phyloP scores from a whole-genome alignment of 2,888 invertebrate genomes.

The Tiliacea citrago region DNA sequence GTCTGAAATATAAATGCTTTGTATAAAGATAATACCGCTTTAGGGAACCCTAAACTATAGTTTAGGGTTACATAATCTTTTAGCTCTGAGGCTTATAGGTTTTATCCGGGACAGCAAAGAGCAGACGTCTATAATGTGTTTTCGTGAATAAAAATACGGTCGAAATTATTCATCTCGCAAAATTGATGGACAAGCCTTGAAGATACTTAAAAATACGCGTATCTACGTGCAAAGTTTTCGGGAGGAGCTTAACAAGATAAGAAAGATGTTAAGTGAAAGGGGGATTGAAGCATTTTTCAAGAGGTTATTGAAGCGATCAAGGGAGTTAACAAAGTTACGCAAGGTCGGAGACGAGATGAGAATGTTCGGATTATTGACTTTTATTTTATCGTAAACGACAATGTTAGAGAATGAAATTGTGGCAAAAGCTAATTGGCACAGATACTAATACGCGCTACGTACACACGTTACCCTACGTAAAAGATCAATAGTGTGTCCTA shows the following conservation, averaged over 20 bases:
- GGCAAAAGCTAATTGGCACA: constrained; percentile 38
- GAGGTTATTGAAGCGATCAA: constrained; percentile 37
- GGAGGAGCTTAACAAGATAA: constrained; percentile 40
- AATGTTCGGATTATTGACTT: constrained; percentile 2
- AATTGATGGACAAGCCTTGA: background rate
- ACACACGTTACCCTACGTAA: constrained; percentile 20
- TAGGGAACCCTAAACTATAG: constrained; percentile 26
- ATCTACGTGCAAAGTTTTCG: constrained; percentile 21
- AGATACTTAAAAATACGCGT: constrained; percentile 36
- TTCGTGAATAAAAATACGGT: constrained; percentile 1
- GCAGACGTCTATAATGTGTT: background rate
- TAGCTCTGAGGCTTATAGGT: constrained; percentile 10
- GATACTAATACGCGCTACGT: constrained; percentile 13
- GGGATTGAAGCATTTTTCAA: constrained; percentile 29
- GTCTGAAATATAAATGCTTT: constrained; percentile 42
- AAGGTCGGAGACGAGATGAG: background rate
- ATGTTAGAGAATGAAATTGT: constrained; percentile 14
- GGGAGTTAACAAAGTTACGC: constrained; percentile 28
- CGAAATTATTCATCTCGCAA: constrained; percentile 7
- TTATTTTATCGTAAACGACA: constrained; percentile 6
- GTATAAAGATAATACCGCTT: constrained; percentile 33
- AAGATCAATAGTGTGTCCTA: constrained; percentile 48
- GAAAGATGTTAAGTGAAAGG: constrained; percentile 25
- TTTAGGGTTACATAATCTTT: constrained; percentile 28
- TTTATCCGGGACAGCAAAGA: constrained; percentile 21